Base-by-base conservation (phyloP, 1,140 invertebrate species). In the Scaptomyza hsui region DNA sequence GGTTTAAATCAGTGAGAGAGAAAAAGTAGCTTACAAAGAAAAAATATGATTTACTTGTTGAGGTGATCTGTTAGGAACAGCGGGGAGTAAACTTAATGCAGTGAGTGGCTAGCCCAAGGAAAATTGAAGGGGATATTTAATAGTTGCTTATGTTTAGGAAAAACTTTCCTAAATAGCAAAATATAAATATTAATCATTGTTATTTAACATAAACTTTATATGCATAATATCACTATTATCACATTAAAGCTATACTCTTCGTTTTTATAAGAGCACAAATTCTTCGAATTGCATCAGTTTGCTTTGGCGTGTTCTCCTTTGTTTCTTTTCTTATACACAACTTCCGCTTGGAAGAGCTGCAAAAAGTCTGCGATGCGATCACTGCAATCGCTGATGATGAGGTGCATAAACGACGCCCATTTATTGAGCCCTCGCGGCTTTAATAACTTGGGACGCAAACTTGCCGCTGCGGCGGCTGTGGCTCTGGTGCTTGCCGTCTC, bases 401-500 rank as follows among this genome's bases (percentile, higher is more conserved):
- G 82, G 83, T 89, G 83, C 83, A 88, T 89, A 88, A 88, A 75
- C 82, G 82, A 88, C 82, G 82, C 82, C 83, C 82, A 88, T 88
- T 88, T 88, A 89, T 88, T 78, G 82, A 75, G 78, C 82, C 82
- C 83, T 89, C 63, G 82, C 73, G 82, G 78, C 74, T 72, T 64
- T 75, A 82, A 88, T 82, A 72, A 72, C 74, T 78, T 60, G 19
- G 55, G 65, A 49, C 42, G 68, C 45, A 55, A 15, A 39, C 45
- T 21, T 53, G 39, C 41, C 51, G 57, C 39, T 67, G 45, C 26
- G 35, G 48, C 47, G 19, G 4, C 13, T 15, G 4, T 41, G 19
- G 19, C 19, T 21, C 19, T 29, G 26, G 1, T 29, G 26, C 26
- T 29, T 6, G 26, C 26, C 1, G 6, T 29, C 26, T 29, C 26